Evolutionary conservation across 2,797 vertebrate species (phyloP).

Genomic region (Catamblyrhynchus diadema): DNA sequence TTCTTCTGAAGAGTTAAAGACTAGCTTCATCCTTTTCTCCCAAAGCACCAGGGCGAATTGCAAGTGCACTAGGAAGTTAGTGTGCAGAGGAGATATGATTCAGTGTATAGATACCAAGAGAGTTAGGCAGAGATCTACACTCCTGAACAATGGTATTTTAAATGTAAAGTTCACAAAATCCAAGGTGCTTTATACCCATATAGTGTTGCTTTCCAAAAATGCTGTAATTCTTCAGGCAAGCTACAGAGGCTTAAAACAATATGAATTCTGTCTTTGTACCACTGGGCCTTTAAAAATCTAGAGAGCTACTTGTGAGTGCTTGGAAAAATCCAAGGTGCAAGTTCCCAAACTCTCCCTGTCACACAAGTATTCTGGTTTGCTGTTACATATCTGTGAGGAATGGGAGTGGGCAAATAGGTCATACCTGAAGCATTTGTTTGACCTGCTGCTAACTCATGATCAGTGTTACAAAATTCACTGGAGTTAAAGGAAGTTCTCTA

Average conservation of each 20-base stretch:
- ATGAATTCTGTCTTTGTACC: not conserved
- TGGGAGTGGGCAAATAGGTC: not conserved
- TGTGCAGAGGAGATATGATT: not conserved
- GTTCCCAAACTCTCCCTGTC: not conserved
- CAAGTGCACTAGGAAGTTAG: not conserved
- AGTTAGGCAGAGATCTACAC: not conserved
- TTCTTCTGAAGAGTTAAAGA: not conserved
- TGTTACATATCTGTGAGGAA: not conserved
- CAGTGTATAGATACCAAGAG: not conserved
- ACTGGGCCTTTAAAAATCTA: not conserved
- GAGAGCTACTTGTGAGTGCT: not conserved
- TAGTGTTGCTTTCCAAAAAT: not conserved
- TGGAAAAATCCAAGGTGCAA: not conserved
- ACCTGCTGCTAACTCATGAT: not conserved
- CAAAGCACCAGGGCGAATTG: not conserved
- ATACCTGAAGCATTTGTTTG: not conserved
- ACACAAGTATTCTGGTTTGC: not conserved
- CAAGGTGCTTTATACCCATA: not conserved
- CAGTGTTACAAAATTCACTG: not conserved
- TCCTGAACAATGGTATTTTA: not conserved
- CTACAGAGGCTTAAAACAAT: not conserved
- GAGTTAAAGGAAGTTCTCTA: not conserved
- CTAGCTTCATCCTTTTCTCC: not conserved
- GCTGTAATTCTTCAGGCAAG: not conserved
- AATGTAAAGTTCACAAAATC: not conserved